phyloP scores from a whole-genome alignment of 92 coral and sea anemone genomes.

The Micromussa lordhowensis region DNA sequence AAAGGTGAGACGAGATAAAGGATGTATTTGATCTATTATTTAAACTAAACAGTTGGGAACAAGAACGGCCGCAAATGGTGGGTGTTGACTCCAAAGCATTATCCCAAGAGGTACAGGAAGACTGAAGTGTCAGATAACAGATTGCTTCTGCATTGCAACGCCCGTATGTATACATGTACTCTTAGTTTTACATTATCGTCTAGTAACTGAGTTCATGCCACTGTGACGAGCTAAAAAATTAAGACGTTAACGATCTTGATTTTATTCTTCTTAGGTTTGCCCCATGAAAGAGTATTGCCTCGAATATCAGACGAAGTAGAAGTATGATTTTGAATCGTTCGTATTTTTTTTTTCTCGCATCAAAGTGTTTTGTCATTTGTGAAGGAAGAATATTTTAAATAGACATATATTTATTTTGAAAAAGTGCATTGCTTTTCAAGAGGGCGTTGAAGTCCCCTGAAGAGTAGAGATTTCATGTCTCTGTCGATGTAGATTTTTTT shows the following conservation, averaged over 20 bases:
- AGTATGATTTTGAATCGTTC: not conserved
- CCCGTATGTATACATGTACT: too few species aligned
- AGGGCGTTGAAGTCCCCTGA: not conserved
- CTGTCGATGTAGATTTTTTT: not conserved
- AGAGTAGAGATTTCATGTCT: not conserved
- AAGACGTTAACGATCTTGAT: not conserved
- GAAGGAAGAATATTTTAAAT: not conserved
- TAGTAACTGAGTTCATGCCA: too few species aligned
- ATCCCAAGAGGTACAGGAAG: too few species aligned
- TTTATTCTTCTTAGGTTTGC: conserved; percentile 10
- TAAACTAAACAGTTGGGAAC: too few species aligned
- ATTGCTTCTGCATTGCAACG: too few species aligned
- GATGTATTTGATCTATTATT: not conserved
- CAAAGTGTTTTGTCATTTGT: not conserved
- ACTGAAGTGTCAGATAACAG: too few species aligned
- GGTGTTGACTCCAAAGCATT: too few species aligned
- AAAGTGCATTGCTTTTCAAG: not conserved
- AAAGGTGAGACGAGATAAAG: conserved; percentile 54
- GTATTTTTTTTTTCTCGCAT: not conserved
- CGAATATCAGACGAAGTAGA: not conserved
- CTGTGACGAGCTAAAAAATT: not conserved
- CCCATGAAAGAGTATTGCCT: not conserved
- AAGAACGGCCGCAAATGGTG: too few species aligned
- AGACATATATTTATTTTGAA: conserved; percentile 3
- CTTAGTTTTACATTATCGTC: too few species aligned